Conservation (phyloP, 53 echinoderm and acorn worm genomes). For the Mesocentrotus franciscanus region DNA sequence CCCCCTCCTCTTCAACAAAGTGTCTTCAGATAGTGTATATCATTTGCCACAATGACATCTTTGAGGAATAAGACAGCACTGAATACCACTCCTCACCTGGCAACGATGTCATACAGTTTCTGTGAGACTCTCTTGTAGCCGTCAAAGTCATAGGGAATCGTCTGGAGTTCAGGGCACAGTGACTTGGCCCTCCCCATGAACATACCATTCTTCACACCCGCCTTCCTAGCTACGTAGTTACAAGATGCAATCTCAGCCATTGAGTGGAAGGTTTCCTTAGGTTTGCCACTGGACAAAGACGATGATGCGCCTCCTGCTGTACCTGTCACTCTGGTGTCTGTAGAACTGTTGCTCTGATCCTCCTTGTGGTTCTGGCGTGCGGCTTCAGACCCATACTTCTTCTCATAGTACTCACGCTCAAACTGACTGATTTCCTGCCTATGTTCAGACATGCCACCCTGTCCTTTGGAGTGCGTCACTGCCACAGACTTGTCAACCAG, state of each 20-base stretch:
- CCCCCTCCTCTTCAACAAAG: background rate
- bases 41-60: background rate
- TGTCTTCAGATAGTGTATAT: background rate
- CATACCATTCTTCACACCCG: conserved; percentile 95
- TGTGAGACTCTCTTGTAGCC: conserved; percentile 85
- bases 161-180: conserved; percentile 90
- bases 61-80: background rate
- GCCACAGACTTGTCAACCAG: conserved; percentile 92
- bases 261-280: conserved; percentile 81
- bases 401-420: conserved; percentile 80
- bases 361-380: background rate
- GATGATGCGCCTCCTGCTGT: background rate
- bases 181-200: conserved; percentile 92
- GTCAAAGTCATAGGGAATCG: conserved; percentile 97
- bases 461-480: conserved; percentile 92
- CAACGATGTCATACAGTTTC: conserved; percentile 88
- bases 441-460: conserved; percentile 69
- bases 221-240: conserved; percentile 91
- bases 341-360: background rate
- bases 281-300: background rate
- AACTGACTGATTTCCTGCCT: conserved; percentile 77
- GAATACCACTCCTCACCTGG: conserved; percentile 74
- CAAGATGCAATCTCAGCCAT: conserved; percentile 98
- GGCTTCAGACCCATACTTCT: conserved; percentile 64
- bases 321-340: background rate